Evolutionary conservation across 2,797 vertebrate genomes (phyloP).

Genomic region (Sciaenops ocellatus): DNA sequence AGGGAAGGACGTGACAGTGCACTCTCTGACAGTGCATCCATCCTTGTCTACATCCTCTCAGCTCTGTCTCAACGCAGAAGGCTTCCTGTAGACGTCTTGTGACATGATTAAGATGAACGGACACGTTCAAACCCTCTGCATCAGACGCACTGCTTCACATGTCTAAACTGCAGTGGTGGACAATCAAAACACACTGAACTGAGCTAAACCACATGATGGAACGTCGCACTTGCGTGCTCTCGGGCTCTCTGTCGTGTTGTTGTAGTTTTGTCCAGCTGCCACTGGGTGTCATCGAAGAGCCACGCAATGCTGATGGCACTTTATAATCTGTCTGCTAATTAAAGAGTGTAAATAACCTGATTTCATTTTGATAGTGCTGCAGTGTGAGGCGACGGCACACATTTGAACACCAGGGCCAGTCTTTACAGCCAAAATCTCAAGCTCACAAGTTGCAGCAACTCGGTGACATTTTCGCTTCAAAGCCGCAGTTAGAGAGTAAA

Average conservation of each 20-base stretch:
- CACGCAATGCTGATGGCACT: background rate
- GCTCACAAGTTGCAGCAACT: background rate
- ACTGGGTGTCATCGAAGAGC: conserved; percentile 58
- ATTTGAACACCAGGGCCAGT: background rate
- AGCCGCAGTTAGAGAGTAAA: background rate
- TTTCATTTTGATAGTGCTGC: background rate
- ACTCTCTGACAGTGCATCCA: conserved; percentile 33
- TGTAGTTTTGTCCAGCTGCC: conserved; percentile 52
- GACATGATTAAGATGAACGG: background rate
- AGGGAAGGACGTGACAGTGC: conserved; percentile 64
- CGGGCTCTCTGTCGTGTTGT: background rate
- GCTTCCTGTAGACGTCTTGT: conserved; percentile 31
- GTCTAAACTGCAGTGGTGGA: background rate
- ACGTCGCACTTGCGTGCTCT: no score
- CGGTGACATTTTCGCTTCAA: background rate
- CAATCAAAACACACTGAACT: background rate
- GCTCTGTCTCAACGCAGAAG: conserved; percentile 10
- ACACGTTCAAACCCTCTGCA: background rate
- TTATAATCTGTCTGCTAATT: background rate
- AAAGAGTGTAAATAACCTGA: accelerated
- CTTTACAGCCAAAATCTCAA: background rate
- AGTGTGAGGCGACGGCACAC: background rate
- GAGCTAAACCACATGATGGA: background rate
- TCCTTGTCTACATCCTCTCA: conserved; percentile 57
- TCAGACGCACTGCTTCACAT: background rate